Conservation (phyloP, 2,888 invertebrate species). For the Sturmia bella region DNA sequence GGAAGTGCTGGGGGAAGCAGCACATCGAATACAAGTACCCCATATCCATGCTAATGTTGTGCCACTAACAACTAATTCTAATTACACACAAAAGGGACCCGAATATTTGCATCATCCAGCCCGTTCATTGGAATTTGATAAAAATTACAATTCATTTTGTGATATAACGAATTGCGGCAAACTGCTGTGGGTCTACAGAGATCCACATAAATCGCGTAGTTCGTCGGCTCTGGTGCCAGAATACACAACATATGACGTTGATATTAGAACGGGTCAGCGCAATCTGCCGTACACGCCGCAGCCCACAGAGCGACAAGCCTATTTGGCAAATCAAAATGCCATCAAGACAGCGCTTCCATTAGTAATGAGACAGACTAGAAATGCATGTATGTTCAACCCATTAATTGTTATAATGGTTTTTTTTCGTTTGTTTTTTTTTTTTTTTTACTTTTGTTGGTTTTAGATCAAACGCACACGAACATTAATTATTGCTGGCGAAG, state of each 20-base stretch:
- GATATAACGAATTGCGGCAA: constrained; percentile 81
- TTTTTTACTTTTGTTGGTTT: not conserved
- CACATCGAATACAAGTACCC: constrained; percentile 8
- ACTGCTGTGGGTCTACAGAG: constrained; percentile 79
- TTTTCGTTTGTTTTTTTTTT: not conserved
- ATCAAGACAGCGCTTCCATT: constrained; percentile 85
- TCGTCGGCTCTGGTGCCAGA: constrained; percentile 59
- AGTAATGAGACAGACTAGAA: constrained; percentile 84
- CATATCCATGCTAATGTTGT: constrained; percentile 13
- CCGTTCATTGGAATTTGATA: constrained; percentile 46
- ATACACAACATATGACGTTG: constrained; percentile 52
- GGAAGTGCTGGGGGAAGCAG: constrained; percentile 6
- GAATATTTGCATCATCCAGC: constrained; percentile 57
- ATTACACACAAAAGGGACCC: constrained; percentile 40
- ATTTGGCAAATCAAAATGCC: constrained; percentile 80
- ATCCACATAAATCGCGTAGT: constrained; percentile 69
- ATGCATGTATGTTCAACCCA: constrained; percentile 83
- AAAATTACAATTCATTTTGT: constrained; percentile 71
- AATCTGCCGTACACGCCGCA: constrained; percentile 79
- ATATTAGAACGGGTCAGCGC: constrained; percentile 66
- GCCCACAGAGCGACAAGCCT: constrained; percentile 78
- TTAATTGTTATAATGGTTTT: constrained; percentile 35
- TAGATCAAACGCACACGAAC: constrained; percentile 1
- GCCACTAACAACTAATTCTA: constrained; percentile 21
- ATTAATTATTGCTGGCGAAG: not conserved